Conservation (phyloP, 92 coral and sea anemone species). For the Nematostella vectensis region DNA sequence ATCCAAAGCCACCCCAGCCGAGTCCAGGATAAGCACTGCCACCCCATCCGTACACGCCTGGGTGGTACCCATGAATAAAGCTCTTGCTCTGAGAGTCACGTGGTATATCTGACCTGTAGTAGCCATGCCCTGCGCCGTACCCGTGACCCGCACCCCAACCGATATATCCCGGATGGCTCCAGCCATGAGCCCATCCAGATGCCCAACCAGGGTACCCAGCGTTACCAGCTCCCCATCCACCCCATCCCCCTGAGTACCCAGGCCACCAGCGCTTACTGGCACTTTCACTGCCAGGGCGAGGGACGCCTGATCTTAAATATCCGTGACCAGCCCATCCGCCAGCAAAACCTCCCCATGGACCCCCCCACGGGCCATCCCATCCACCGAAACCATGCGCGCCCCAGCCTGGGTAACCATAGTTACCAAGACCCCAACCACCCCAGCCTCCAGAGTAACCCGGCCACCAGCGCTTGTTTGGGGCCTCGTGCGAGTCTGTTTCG, state of each 20-base stretch:
- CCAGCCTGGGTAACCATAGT: slow-evolving; percentile 77
- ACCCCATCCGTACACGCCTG: slow-evolving; percentile 87
- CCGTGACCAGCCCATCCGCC: slow-evolving; percentile 31
- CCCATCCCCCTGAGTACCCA: slow-evolving; percentile 91
- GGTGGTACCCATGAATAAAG: slow-evolving; percentile 52
- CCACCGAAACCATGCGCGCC: slow-evolving; percentile 37
- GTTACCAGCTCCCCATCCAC: slow-evolving; percentile 78
- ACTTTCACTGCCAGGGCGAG: slow-evolving; percentile 6
- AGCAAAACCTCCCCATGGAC: slow-evolving; percentile 7
- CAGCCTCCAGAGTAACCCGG: slow-evolving; percentile 90
- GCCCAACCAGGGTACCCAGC: slow-evolving; percentile 87
- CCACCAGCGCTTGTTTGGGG: slow-evolving; percentile 72
- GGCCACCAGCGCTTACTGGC: slow-evolving; percentile 87
- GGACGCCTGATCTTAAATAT: slow-evolving; percentile 34
- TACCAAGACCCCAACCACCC: slow-evolving; percentile 84
- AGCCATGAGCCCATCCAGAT: slow-evolving; percentile 41
- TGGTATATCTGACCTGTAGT: slow-evolving; percentile 43
- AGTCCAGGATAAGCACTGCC: slow-evolving; percentile 48
- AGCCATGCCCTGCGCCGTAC: slow-evolving; percentile 37
- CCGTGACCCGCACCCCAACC: slow-evolving; percentile 37
- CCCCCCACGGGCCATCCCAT: slow-evolving; percentile 2
- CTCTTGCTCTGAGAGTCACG: slow-evolving; percentile 25
- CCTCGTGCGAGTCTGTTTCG: slow-evolving; percentile 1
- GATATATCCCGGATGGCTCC: slow-evolving; percentile 15
- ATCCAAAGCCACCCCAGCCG: slow-evolving; percentile 43